These are phyloP conservation scores for Carposina sasakii DNA, from an alignment of 1,140 invertebrate species.

Conservation along the genomic window DNA sequence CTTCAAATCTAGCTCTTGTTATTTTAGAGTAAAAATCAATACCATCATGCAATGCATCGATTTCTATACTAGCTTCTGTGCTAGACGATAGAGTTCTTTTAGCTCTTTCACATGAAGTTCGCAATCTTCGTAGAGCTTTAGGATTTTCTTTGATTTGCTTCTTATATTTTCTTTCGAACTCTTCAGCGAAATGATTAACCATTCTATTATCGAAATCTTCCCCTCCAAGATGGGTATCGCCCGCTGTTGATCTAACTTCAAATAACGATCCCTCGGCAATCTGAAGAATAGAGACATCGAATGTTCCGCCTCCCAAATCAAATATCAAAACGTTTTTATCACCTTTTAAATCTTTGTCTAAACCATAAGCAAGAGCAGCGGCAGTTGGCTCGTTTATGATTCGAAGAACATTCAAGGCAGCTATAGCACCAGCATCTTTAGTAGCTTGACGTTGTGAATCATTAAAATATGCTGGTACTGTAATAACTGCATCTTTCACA, in stretches of 20 bases:
- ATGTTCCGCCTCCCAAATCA: conserved; percentile 83
- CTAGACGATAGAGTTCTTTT: conserved; percentile 80
- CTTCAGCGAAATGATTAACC: conserved; percentile 84
- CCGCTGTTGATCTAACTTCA: conserved; percentile 86
- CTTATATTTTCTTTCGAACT: conserved; percentile 90
- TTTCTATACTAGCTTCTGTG: conserved; percentile 81
- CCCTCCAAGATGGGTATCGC: conserved; percentile 83
- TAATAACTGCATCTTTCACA: conserved; percentile 79
- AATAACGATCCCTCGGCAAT: conserved; percentile 89
- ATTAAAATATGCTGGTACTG: conserved; percentile 80
- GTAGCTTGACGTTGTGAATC: conserved; percentile 79
- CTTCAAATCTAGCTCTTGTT: conserved; percentile 88
- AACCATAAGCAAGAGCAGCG: conserved; percentile 87
- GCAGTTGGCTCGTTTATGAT: conserved; percentile 89
- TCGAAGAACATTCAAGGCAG: conserved; percentile 85
- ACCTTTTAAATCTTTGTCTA: conserved; percentile 89
- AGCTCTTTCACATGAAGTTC: conserved; percentile 83
- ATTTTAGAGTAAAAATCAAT: conserved; percentile 91
- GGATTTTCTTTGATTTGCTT: conserved; percentile 84
- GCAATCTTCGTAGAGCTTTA: conserved; percentile 82
- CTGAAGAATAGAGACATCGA: conserved; percentile 90
- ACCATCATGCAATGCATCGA: conserved; percentile 84
- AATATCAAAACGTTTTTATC: conserved; percentile 84
- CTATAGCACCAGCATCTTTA: conserved; percentile 84
- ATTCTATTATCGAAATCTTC: conserved; percentile 88